phyloP scores from a whole-genome alignment of 2,113 vertebrate species.

The Bos taurus region DNA sequence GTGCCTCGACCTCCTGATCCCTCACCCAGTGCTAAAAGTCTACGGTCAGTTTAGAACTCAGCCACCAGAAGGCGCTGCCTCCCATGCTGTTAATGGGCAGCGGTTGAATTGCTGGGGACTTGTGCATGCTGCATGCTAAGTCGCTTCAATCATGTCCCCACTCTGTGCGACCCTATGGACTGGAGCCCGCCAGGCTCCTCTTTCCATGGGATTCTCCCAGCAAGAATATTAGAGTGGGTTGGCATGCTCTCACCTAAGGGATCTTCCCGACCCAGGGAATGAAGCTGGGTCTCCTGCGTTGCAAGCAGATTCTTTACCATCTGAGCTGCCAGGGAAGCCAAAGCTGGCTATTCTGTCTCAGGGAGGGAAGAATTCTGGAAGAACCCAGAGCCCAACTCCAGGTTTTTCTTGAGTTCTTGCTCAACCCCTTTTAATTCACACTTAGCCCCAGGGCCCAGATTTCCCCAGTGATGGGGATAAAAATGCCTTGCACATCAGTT shows the following conservation, averaged over 20 bases:
- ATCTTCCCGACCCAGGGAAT: not conserved
- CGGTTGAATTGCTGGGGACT: not conserved
- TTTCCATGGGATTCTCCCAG: not conserved
- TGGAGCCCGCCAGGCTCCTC: not conserved
- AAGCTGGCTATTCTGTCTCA: not conserved
- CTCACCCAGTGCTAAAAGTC: not conserved
- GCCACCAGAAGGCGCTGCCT: constrained; percentile 25
- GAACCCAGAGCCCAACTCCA: not conserved
- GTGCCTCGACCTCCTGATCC: not conserved
- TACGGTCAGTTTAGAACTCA: not conserved
- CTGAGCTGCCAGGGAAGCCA: not conserved
- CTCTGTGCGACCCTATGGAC: not conserved
- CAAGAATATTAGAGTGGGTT: not conserved
- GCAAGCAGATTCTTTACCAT: not conserved
- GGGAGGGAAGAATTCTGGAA: not conserved
- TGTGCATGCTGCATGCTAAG: not conserved
- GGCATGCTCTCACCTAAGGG: not conserved
- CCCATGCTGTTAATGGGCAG: not conserved
- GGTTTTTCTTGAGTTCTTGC: not conserved
- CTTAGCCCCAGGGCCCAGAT: not conserved
- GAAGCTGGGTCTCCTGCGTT: not conserved
- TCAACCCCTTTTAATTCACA: not conserved
- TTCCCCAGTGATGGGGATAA: not conserved
- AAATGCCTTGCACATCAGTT: not conserved
- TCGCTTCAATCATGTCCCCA: not conserved